Evolutionary conservation across 2,113 vertebrate genomes (phyloP).

Genomic region (Otocyon megalotis): DNA sequence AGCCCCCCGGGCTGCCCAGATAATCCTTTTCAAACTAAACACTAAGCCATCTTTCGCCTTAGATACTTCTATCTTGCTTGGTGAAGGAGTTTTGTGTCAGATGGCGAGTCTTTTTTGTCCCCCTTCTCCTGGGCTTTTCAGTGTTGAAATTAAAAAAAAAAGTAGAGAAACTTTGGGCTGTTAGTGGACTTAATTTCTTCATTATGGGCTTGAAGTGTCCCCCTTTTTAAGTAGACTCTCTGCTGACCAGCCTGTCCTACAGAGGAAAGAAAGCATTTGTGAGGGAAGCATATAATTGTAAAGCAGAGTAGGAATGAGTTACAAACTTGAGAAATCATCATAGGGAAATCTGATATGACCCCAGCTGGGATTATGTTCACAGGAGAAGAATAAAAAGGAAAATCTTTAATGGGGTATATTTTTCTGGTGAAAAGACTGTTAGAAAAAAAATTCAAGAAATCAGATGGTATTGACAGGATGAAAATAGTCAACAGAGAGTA

Average conservation of each 20-base stretch:
- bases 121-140: not conserved
- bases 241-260: not conserved
- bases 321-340: slow-evolving; percentile 37
- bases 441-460: not conserved
- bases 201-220: not conserved
- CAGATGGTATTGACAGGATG: not conserved
- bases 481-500: not conserved
- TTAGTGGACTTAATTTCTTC: slow-evolving; percentile 26
- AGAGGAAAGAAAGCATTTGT: slow-evolving; percentile 21
- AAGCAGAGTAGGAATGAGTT: not conserved
- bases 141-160: not conserved
- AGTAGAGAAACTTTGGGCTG: not conserved
- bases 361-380: not conserved
- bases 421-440: slow-evolving; percentile 21
- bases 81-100: not conserved
- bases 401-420: not conserved
- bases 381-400: not conserved
- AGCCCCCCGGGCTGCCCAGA: not conserved
- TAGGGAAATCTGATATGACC: not conserved
- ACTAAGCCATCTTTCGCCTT: not conserved
- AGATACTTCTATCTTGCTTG: not conserved
- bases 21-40: slow-evolving; percentile 33
- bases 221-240: not conserved
- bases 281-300: slow-evolving; percentile 44
- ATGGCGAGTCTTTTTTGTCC: not conserved